Evolutionary conservation across 23 tunicate genomes (phyloP).

Genomic region (Trididemnum miniatum): DNA sequence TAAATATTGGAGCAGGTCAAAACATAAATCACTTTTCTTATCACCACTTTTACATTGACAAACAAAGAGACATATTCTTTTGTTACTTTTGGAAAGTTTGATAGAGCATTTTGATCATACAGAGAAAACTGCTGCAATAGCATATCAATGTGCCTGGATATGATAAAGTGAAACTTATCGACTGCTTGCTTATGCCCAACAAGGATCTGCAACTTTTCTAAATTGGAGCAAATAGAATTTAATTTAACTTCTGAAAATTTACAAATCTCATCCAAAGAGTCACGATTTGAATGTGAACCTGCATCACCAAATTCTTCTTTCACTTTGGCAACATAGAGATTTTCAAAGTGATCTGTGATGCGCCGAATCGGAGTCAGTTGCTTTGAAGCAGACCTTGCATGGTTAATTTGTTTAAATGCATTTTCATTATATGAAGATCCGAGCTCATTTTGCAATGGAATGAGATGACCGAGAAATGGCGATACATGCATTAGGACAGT

Average conservation of each 20-base stretch:
- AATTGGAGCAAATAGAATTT: not conserved
- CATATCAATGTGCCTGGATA: conserved; percentile 32
- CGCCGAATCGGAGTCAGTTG: not conserved
- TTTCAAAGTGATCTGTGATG: not conserved
- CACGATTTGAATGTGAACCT: not conserved
- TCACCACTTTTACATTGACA: not conserved
- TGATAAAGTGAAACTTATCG: conserved; percentile 19
- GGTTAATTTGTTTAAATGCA: not conserved
- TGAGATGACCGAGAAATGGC: conserved; percentile 29
- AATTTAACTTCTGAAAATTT: not conserved
- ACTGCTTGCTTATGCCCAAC: conserved; percentile 32
- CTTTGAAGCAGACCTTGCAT: not conserved
- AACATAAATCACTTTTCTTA: conserved; percentile 9
- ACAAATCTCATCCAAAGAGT: not conserved
- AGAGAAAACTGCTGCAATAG: conserved; percentile 8
- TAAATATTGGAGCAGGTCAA: conserved; percentile 24
- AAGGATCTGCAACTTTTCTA: conserved; percentile 24
- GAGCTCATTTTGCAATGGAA: conserved; percentile 25
- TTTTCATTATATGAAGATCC: conserved; percentile 5
- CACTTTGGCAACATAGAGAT: not conserved
- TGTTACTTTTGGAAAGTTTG: not conserved
- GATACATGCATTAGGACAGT: conserved; percentile 37
- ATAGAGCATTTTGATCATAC: conserved; percentile 4
- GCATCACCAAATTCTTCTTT: conserved; percentile 15
- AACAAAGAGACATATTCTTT: not conserved